Percentiles rank a stretch among this genome's conserved stretches.
These are phyloP conservation scores for Lochmaea capreae DNA, from an alignment of 2,888 invertebrate genomes.

Conservation along the genomic window DNA sequence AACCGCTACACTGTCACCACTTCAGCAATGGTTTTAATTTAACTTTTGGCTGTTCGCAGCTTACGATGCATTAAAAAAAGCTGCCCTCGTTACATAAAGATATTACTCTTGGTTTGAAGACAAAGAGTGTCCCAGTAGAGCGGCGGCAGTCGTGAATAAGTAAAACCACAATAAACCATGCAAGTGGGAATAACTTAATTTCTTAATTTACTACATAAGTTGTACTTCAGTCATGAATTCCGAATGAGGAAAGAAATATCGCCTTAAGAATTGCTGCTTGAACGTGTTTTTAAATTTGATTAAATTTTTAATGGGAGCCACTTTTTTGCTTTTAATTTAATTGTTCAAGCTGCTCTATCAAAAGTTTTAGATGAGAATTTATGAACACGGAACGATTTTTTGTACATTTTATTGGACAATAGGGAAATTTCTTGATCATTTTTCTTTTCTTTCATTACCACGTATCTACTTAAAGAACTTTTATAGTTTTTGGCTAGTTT, in stretches of 20 bases:
- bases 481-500: neutral
- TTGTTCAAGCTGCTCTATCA: constrained; percentile 38
- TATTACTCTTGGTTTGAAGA: constrained; percentile 24
- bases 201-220: constrained; percentile 66
- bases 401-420: constrained; percentile 27
- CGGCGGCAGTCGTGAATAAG: constrained; percentile 58
- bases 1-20: too few relatives aligned
- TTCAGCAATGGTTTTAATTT: neutral
- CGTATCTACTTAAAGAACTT: constrained; percentile 10
- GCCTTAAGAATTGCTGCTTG: constrained; percentile 63
- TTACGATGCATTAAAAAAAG: neutral
- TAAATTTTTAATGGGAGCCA: constrained; percentile 56
- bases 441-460: constrained; percentile 22
- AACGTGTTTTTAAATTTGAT: constrained; percentile 62
- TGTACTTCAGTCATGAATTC: constrained; percentile 63
- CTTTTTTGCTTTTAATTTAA: constrained; percentile 48
- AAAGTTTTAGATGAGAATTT: constrained; percentile 36
- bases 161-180: constrained; percentile 65
- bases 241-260: constrained; percentile 63
- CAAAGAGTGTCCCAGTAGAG: constrained; percentile 9
- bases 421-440: constrained; percentile 20
- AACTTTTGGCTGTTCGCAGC: neutral
- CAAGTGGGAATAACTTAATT: constrained; percentile 67
- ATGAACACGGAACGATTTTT: constrained; percentile 31
- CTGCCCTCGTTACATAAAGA: neutral